Evolutionary conservation across 2,888 invertebrate genomes (phyloP), one percentile per base, ranked within the genome.

Genomic region (Phaonia tiefii): DNA sequence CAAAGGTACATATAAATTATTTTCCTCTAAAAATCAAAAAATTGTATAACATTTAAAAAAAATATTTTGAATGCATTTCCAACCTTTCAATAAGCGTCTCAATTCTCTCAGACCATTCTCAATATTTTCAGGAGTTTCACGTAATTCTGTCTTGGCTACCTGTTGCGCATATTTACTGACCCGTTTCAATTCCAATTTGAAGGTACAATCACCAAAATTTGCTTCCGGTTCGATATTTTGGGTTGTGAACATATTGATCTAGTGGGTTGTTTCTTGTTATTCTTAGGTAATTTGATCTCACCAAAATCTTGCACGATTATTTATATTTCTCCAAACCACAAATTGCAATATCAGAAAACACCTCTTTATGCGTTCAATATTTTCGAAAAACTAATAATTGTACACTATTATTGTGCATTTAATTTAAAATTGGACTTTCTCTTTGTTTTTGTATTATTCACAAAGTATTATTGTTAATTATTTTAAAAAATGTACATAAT

Each of bases 81-180:
- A 4, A 79, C 75, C 74, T 71, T 66, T 51, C 26, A 79, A 42
- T 1, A 79, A 37, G 0, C 1, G 2, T 71, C 51, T 65, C 31
- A 79, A 66, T 60, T 75, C 70, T 0, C 56, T 70, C 13, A 75
- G 42, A 1, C 65, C 49, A 13, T 71, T 70, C 49, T 39, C 66
- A 22, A 75, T 13, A 73, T 75, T 75, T 51, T 75, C 42, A 1
- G 70, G 58, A 0, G 79, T 70, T 79, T 79, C 79, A 20, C 79
- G 70, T 26, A 79, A 17, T 31, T 79, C 79, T 4, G 10, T 10
- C 25, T 49, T 20, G 39, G 79, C 79, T 25, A 74, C 56, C 10
- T 58, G 20, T 39, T 56, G 49, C 0, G 51, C 66, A 1, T 3
- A 20, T 15, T 60, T 56, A 2, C 70, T 71, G 7, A 70, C 58